phyloP scores from a whole-genome alignment of 2,888 invertebrate genomes.

The Keiferia lycopersicella region DNA sequence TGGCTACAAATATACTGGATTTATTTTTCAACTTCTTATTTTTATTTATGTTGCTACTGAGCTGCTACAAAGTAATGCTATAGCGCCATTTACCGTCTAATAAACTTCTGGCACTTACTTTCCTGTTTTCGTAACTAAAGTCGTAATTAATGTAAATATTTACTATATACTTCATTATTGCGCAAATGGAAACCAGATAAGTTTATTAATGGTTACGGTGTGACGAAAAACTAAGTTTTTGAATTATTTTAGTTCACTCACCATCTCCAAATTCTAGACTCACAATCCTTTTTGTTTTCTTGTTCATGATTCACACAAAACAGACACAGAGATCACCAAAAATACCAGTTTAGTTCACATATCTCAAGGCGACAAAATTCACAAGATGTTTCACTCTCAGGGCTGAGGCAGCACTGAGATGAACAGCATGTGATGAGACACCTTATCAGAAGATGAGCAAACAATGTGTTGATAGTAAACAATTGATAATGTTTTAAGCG shows the following conservation, averaged over 20 bases:
- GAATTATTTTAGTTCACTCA: neutral
- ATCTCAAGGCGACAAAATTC: neutral
- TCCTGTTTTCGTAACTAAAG: neutral
- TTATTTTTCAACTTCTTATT: too few species aligned
- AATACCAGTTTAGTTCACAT: neutral
- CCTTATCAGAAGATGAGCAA: conserved; percentile 19
- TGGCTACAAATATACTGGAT: too few species aligned
- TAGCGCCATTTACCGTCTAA: neutral
- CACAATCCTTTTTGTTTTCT: conserved; percentile 1
- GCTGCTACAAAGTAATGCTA: neutral
- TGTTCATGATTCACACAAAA: neutral
- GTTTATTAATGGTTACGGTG: neutral
- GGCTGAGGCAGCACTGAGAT: conserved; percentile 17
- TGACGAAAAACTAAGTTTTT: neutral
- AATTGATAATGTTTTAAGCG: conserved; percentile 13
- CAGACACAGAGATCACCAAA: neutral
- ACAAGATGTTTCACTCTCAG: neutral
- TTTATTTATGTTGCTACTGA: too few species aligned
- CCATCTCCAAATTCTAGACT: conserved; percentile 11
- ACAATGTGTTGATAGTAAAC: conserved; percentile 17
- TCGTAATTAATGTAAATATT: conserved; percentile 3
- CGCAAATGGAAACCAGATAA: neutral
- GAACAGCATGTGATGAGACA: conserved; percentile 3
- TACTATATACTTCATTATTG: neutral
- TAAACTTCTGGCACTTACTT: neutral